These are phyloP conservation scores for Pristionchus entomophagus DNA, from an alignment of 2,888 invertebrate genomes.

Conservation along the genomic window DNA sequence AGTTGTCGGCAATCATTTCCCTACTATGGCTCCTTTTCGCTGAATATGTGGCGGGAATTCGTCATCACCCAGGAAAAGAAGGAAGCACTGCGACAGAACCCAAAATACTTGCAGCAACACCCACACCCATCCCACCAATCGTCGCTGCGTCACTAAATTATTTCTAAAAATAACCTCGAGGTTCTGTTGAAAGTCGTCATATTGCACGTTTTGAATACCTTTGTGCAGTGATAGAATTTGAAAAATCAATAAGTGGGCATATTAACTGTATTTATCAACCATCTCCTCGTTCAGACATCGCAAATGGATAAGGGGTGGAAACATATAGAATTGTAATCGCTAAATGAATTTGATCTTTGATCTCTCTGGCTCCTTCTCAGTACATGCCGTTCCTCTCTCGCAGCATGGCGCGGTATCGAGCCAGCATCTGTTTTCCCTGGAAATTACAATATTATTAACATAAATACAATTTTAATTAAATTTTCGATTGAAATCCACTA, in stretches of 20 bases:
- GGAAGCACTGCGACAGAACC: too few species aligned
- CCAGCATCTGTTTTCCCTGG: not conserved
- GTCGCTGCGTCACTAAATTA: too few species aligned
- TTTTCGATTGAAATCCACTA: too few species aligned
- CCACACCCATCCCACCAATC: too few species aligned
- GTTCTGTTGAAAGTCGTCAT: not conserved
- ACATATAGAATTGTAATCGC: not conserved
- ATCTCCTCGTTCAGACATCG: slow-evolving; percentile 34
- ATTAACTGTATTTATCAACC: slow-evolving; percentile 15
- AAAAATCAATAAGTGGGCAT: not conserved
- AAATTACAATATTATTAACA: not conserved
- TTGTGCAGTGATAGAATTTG: too few species aligned
- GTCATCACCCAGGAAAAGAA: too few species aligned
- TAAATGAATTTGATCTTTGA: slow-evolving; percentile 19
- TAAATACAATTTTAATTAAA: too few species aligned
- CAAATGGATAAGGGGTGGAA: not conserved
- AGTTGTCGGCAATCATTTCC: not conserved
- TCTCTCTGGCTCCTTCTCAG: not conserved
- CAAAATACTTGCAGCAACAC: too few species aligned
- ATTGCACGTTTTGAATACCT: too few species aligned
- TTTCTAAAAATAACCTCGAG: not conserved
- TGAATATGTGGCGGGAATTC: not conserved
- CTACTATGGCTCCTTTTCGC: not conserved
- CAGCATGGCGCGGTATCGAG: slow-evolving; percentile 1
- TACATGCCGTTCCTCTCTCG: not conserved